phyloP scores from a whole-genome alignment of 2,888 invertebrate species.

The Ennomos quercinarius region DNA sequence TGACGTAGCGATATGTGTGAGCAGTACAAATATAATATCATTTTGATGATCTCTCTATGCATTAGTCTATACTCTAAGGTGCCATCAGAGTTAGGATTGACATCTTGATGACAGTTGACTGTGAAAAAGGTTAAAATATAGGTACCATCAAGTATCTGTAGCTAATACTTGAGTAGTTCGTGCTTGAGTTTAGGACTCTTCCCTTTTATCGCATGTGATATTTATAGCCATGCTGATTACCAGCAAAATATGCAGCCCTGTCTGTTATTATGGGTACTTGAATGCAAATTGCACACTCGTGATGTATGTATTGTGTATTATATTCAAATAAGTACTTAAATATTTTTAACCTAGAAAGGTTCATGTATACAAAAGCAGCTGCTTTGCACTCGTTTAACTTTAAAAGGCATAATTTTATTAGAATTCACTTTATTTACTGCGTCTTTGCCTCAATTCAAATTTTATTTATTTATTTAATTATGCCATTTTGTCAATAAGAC shows the following conservation, averaged over 20 bases:
- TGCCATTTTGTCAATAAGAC: constrained; percentile 8
- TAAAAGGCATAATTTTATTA: constrained; percentile 13
- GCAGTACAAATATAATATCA: too few species aligned
- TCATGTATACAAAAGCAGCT: constrained; percentile 12
- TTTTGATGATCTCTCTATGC: too few species aligned
- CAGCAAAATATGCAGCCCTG: background rate
- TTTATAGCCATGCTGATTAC: constrained; percentile 2
- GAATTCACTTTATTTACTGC: background rate
- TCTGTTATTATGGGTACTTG: constrained; percentile 11
- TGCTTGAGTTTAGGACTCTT: background rate
- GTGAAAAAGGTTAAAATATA: too few species aligned
- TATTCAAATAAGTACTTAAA: constrained; percentile 16
- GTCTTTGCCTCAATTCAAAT: background rate
- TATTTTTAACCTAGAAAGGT: constrained; percentile 1
- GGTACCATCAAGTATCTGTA: too few species aligned
- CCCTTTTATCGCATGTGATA: background rate
- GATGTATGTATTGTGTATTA: constrained; percentile 1
- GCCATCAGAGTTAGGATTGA: too few species aligned
- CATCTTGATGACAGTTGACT: too few species aligned
- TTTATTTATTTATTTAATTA: constrained; percentile 1
- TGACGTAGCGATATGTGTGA: too few species aligned
- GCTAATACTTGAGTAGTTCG: too few species aligned
- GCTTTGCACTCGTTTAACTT: constrained; percentile 12
- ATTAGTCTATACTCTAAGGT: too few species aligned
- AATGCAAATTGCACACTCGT: constrained; percentile 3